Base-by-base conservation (phyloP, 1,140 invertebrate species). In the Bombus confusus region DNA sequence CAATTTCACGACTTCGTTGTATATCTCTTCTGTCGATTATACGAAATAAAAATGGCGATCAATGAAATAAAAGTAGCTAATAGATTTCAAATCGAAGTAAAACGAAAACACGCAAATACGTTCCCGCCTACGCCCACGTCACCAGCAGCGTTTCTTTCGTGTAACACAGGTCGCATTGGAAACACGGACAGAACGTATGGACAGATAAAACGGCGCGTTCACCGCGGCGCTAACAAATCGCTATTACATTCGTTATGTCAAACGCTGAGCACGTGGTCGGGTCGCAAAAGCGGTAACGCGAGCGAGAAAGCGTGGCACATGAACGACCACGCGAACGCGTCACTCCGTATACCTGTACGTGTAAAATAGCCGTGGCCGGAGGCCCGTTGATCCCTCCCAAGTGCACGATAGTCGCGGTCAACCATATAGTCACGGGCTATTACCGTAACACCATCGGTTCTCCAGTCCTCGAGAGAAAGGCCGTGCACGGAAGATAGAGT, bases 391-490 rank as follows among this genome's bases (percentile, higher is more conserved):
- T 90, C 78, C 78, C 77, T 79, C 41, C 66, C 31, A 39, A 71
- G 79, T 62, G 43, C 66, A 68, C 47, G 89, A 90, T 89, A 90
- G 80, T 89, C 88, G 88, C 82, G 88, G 89, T 86, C 76, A 80
- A 86, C 73, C 80, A 71, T 90, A 81, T 72, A 86, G 89, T 88
- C 88, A 90, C 66, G 86, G 86, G 80, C 86, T 88, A 87, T 91
- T 91, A 89, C 80, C 80, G 86, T 87, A 87, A 73, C 75, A 89
- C 74, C 84, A 80, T 72, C 68, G 88, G 91, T 86, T 88, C 89
- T 86, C 83, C 81, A 89, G 79, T 91, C 89, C 90, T 78, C 89
- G 62, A 62, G 81, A 83, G 76, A 79, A 87, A 82, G 59, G 72
- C 62, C 28, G 69, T 62, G 37, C 73, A 68, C 52, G 52, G 34